These are phyloP conservation scores for Unio pictorum DNA, from an alignment of 2,888 invertebrate genomes.

Conservation along the genomic window DNA sequence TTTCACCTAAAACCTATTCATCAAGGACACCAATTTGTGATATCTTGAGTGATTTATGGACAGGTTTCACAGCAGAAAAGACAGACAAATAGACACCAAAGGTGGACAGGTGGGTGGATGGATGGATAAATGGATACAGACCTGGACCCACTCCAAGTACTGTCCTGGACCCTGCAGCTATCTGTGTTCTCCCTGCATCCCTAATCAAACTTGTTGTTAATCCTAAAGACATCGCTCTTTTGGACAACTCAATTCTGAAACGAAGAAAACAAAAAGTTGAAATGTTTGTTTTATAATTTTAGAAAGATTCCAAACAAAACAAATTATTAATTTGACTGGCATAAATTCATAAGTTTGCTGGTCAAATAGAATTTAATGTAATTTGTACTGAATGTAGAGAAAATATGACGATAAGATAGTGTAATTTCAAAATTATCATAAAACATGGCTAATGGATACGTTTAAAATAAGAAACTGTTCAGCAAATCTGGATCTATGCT, in stretches of 20 bases:
- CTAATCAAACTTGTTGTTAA: constrained; percentile 82
- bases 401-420: not conserved
- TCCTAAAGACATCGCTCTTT: constrained; percentile 80
- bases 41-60: too few relatives aligned
- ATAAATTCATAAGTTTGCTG: not conserved
- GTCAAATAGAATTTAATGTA: not conserved
- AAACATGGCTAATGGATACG: not conserved
- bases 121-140: constrained; percentile 14
- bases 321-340: not conserved
- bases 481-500: too few relatives aligned
- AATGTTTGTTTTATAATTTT: not conserved
- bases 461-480: too few relatives aligned
- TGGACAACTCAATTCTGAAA: constrained; percentile 76
- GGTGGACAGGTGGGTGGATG: too few relatives aligned
- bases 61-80: too few relatives aligned
- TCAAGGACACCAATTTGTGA: too few relatives aligned
- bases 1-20: too few relatives aligned
- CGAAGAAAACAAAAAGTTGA: not conserved
- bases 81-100: too few relatives aligned
- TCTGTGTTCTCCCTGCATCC: constrained; percentile 95
- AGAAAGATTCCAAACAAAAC: not conserved
- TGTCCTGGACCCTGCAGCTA: constrained; percentile 89
- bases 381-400: not conserved
- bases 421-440: not conserved
- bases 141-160: constrained; percentile 95